Evolutionary conservation across 2,797 vertebrate species (phyloP), one percentile per base, ranked within the genome.

Genomic region (Peromyscus eremicus): DNA sequence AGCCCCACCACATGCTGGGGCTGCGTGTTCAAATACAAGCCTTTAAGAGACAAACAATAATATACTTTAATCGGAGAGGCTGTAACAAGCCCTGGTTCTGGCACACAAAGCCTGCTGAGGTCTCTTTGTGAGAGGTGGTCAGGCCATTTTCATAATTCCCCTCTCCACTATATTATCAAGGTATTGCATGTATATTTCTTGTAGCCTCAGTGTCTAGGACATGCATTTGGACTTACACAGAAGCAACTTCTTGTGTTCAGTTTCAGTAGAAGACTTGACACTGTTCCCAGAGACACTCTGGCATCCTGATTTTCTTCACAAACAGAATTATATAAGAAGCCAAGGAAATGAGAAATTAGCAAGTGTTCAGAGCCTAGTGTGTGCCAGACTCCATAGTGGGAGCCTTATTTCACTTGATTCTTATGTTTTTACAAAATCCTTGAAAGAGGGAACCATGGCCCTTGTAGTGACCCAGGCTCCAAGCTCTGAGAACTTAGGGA

Each of bases 241-340:
- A 96, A 80, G 64, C 94, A 81, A 13, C 73, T 94, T 95, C 94
- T 89, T 82, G 5, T 29, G 57, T 70, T 89, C 92, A 37, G 92
- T 97, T 94, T 95, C 89, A 89, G 88, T 57, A 75, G 84, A 88
- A 60, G 83, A 62, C 34, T 90, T 94, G 95, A 94, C 84, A 73
- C 92, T 91, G 23, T 96, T 94, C 88, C 86, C 60, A 89, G 79
- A 68, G 92, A 90, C 83, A 73, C 34, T n/a, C 71, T 73, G 57
- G 91, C 85, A 89, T 71, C 91, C 89, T 71, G 62, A 46, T 71
- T 95, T 97, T 89, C 79, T 79, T 91, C 34, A 0, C 49, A 88
- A 64, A 64, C 92, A 71, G 89, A 91, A 88, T 97, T 97, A 94
- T 9, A 2, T 96, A 95, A 94, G 96, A 85, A 94, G 62, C 76